Evolutionary conservation across 2,888 invertebrate genomes (phyloP), one percentile per base, ranked within the genome.

Genomic region (Sicus ferrugineus): DNA sequence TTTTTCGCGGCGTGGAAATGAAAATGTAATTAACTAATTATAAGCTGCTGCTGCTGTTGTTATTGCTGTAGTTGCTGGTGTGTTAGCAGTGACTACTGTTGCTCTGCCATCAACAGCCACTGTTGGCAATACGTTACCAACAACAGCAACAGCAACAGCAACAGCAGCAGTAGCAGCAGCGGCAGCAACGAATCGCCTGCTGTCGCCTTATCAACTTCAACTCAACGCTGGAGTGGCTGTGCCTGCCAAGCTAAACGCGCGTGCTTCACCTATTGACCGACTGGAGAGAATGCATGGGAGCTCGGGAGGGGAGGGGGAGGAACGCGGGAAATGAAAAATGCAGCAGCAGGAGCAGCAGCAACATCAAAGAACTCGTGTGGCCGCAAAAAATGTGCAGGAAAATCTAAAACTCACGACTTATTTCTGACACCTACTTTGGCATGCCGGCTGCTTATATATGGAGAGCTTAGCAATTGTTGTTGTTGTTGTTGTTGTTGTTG

Each of bases 391-490:
- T 28, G 21, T 46, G 28, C 21, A 26, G 42, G 34, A 54, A 68
- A 71, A 68, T 65, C 68, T 70, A 70, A 54, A 66, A 72, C 71
- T 68, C 74, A 74, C 75, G 73, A 75, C 74, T 75, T 73, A 74
- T 73, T 67, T 70, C 74, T 75, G 75, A 75, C 75, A 75, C 74
- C 73, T 74, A 73, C 73, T 75, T 64, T 38, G 14, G 50, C 16
- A 61, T 70, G 19, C 21, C n/a, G 7, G n/a, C 23, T 61, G 5
- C 16, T 23, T 46, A 14, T n/a, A n/a, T n/a, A n/a, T n/a, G n/a
- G n/a, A n/a, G n/a, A n/a, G n/a, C n/a, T n/a, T n/a, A n/a, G n/a
- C 14, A 42, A 42, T 42, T 58, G 9, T 56, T 54, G 3, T 66
- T 58, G 19, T 54, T 19, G 21, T 56, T 38, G 6, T 58, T 58